These are phyloP conservation scores for Hetaerina titia DNA, from an alignment of 2,888 invertebrate genomes.

Conservation along the genomic window DNA sequence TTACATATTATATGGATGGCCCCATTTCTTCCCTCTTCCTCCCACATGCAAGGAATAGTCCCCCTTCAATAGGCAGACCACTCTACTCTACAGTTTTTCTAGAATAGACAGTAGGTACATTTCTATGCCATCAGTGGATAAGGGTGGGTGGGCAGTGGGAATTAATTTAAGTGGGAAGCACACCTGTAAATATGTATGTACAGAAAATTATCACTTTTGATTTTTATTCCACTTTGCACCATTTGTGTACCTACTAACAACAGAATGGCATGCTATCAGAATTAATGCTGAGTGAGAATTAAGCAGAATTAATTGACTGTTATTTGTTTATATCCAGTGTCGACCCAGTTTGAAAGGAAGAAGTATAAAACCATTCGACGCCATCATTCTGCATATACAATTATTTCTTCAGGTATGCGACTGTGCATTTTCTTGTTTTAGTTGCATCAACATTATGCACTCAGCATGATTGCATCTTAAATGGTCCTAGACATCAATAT, in stretches of 20 bases:
- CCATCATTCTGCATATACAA: constrained; percentile 78
- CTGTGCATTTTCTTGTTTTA: constrained; percentile 46
- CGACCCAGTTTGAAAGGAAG: constrained; percentile 78
- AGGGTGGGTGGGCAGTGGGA: background rate
- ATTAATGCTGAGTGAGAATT: constrained; percentile 72
- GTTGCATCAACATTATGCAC: constrained; percentile 27
- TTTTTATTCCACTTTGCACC: constrained; percentile 9
- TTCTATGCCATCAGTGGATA: background rate
- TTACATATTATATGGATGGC: background rate
- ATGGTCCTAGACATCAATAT: background rate
- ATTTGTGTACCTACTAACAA: background rate
- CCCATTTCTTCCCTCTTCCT: background rate
- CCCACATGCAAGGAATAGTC: background rate
- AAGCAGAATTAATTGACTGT: constrained; percentile 75
- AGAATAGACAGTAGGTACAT: background rate
- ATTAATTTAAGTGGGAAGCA: background rate
- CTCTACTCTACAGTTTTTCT: background rate
- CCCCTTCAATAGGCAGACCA: background rate
- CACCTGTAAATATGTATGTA: background rate
- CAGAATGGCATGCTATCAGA: constrained; percentile 30
- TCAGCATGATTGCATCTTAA: constrained; percentile 31
- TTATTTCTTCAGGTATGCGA: constrained; percentile 70
- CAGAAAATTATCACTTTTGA: background rate
- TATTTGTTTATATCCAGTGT: constrained; percentile 76
- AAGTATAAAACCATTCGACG: constrained; percentile 77